Conservation (phyloP, 2,797 vertebrate genomes). For the Pristis pectinata region DNA sequence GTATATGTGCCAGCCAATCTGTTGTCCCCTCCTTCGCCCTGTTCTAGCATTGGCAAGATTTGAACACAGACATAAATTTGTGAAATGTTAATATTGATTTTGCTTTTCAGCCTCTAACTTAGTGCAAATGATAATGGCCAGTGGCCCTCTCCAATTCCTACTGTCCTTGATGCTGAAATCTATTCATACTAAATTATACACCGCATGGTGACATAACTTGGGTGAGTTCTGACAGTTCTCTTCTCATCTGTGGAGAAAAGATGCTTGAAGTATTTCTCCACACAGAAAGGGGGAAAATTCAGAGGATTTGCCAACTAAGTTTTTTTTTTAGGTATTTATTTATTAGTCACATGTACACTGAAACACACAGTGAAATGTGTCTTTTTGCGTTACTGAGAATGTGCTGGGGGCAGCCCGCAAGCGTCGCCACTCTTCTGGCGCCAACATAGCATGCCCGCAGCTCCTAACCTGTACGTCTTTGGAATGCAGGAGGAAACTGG, state of each 20-base stretch:
- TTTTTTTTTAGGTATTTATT: no score
- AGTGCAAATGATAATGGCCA: background rate
- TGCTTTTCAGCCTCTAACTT: background rate
- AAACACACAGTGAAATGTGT: no score
- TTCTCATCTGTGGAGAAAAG: background rate
- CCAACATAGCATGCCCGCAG: no score
- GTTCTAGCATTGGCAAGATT: background rate
- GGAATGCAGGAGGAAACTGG: no score
- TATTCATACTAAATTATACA: background rate
- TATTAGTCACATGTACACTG: no score
- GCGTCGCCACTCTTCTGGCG: no score
- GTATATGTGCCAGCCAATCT: background rate
- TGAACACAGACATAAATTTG: background rate
- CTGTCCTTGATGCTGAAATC: background rate
- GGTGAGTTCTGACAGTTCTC: background rate
- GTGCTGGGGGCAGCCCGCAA: no score
- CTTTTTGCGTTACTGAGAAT: no score
- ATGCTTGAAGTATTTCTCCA: background rate
- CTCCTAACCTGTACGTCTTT: no score
- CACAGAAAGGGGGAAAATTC: background rate
- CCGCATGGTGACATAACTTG: background rate
- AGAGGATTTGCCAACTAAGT: background rate
- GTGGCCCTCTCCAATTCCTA: background rate
- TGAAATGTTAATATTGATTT: background rate
- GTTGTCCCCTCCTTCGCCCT: background rate